Evolutionary conservation across 2,888 invertebrate genomes (phyloP).

Genomic region (Meta bourneti): DNA sequence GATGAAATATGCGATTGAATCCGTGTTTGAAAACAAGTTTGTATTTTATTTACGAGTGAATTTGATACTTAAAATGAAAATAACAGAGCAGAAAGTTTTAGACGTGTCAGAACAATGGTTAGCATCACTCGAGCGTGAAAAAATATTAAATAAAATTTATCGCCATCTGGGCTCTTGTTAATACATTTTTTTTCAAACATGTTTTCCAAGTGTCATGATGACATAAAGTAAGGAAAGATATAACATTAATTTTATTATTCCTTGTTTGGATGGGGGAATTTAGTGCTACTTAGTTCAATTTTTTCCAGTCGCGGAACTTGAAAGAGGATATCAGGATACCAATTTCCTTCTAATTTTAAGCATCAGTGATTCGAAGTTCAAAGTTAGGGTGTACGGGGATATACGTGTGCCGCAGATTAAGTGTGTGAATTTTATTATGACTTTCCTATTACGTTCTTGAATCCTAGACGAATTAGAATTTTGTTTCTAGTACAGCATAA

Average conservation of each 20-base stretch:
- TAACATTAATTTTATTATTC: not conserved
- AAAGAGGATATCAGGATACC: not conserved
- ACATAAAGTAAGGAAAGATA: not conserved
- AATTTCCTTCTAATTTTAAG: not conserved
- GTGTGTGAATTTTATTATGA: too few relatives aligned
- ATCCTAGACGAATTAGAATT: too few relatives aligned
- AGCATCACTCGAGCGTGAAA: conserved; percentile 55
- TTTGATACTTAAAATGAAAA: conserved; percentile 13
- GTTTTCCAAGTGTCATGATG: not conserved
- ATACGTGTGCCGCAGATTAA: too few relatives aligned
- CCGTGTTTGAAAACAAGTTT: not conserved
- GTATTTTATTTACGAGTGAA: not conserved
- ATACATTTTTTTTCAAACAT: not conserved
- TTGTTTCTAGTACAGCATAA: too few relatives aligned
- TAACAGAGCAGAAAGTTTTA: not conserved
- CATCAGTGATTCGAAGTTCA: not conserved
- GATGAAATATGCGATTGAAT: not conserved
- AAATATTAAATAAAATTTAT: conserved; percentile 60
- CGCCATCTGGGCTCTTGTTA: conserved; percentile 13
- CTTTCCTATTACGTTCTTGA: too few relatives aligned
- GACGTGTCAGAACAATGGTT: conserved; percentile 53
- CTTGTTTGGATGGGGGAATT: not conserved
- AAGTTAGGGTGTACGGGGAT: not conserved
- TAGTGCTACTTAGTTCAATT: not conserved
- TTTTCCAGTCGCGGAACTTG: not conserved